Base-by-base conservation (phyloP, 2,888 invertebrate genomes). In the Cephus nigrinus region DNA sequence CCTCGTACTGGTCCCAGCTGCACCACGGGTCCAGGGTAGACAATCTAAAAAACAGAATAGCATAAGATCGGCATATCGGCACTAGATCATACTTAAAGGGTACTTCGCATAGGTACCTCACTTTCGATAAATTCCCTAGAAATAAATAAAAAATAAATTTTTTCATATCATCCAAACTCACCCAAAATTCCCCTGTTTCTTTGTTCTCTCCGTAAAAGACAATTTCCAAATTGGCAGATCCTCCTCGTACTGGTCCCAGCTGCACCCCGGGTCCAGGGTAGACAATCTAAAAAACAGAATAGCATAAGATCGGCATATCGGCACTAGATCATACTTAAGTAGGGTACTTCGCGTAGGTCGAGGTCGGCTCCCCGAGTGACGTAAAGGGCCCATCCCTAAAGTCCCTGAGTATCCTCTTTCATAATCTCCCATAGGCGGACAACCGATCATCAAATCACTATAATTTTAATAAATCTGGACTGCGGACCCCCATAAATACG, bases 401-500 rank as follows among this genome's bases (percentile, higher is more conserved):
- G 77, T 77, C 71, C 33, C 35, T 40, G 3, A 15, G 74, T 73
- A 34, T 75, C 77, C 74, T 71, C 75, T 74, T 75, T 77, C 74
- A 55, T 77, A 75, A 77, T 77, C 77, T 77, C 55, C 75, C 77
- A 74, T 55, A 68, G 74, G 77, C 77, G 77, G 75, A 75, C 77
- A 77, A 77, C 77, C 77, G 77, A 77, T 77, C 77, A 77, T 77
- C 77, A 77, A 75, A 77, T 77, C 69, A 77, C 77, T 77, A 77
- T 77, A 77, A 77, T 77, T 77, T 77, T 77, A 77, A 77, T 77
- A 77, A 77, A 77, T 77, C 77, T 75, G 77, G 69, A 77, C 77
- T 75, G 75, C 77, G 69, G 75, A 30, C 12, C 36, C 35, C 35
- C 77, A 15, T 77, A 77, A 77, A 77, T 77, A 77, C 68, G 75